Conservation (phyloP, 2,797 vertebrate genomes). For the Manis pentadactyla region DNA sequence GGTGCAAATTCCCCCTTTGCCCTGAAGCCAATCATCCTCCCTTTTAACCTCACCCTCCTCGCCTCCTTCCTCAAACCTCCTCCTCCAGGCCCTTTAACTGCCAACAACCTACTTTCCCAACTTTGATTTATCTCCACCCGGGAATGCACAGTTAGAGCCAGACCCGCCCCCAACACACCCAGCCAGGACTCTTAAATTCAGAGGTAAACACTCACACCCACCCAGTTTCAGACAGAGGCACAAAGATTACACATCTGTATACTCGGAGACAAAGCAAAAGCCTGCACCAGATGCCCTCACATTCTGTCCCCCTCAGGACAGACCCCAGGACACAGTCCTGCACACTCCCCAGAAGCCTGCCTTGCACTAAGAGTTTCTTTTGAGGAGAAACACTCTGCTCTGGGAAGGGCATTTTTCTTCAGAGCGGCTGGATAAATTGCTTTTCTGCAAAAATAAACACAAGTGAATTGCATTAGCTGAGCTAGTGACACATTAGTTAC, state of each 20-base stretch:
- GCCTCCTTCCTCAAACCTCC: neutral
- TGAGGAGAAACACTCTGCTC: conserved; percentile 76
- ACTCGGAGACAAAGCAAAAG: neutral
- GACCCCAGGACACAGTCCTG: neutral
- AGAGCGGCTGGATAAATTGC: conserved; percentile 78
- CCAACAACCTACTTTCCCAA: conserved; percentile 50
- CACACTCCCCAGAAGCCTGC: neutral
- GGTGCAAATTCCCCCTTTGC: neutral
- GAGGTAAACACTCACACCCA: neutral
- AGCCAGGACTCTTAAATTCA: neutral
- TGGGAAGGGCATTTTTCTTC: conserved; percentile 45
- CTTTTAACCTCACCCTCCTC: neutral
- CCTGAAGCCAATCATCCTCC: conserved; percentile 36
- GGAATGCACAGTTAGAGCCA: neutral
- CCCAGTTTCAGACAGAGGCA: neutral
- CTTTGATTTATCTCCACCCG: conserved; percentile 51
- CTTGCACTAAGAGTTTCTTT: conserved; percentile 48
- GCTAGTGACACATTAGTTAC: conserved; percentile 80
- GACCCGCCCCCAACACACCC: neutral
- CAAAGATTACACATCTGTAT: neutral
- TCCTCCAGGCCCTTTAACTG: neutral
- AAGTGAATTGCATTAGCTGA: conserved; percentile 79
- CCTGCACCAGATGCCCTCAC: neutral
- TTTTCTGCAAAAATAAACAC: conserved; percentile 86
- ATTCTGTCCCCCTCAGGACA: neutral